phyloP scores from a whole-genome alignment of 2,113 vertebrate species.

The Nicator chloris region DNA sequence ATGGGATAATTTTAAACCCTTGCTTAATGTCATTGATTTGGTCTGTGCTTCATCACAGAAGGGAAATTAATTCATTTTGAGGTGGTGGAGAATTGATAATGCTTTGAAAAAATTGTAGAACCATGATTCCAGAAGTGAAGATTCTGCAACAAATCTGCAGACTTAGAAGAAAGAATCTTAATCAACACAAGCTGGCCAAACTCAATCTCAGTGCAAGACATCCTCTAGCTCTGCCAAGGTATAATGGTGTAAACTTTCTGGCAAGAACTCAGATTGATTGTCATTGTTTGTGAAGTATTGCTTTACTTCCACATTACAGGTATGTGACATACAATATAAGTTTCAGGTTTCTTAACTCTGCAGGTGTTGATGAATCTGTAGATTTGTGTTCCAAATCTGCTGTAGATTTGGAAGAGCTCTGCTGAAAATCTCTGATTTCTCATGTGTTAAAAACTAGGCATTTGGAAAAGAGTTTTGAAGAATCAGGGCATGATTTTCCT shows the following conservation, averaged over 20 bases:
- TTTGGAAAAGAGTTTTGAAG: neutral
- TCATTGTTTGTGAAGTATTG: neutral
- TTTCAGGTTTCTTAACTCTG: neutral
- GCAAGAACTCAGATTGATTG: neutral
- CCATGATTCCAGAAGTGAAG: neutral
- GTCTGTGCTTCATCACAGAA: neutral
- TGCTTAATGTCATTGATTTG: neutral
- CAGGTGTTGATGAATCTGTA: neutral
- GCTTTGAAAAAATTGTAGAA: neutral
- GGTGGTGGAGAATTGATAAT: neutral
- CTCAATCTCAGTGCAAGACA: neutral
- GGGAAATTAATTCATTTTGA: neutral
- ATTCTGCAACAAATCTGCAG: neutral
- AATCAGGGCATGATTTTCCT: constrained; percentile 13
- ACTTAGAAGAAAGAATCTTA: neutral
- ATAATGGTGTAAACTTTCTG: neutral
- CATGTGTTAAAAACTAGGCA: neutral
- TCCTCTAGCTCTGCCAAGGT: neutral
- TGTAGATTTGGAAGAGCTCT: neutral
- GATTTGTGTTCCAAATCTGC: too few species aligned
- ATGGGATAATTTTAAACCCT: neutral
- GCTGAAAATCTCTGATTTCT: neutral
- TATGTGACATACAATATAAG: neutral
- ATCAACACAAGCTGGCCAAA: neutral
- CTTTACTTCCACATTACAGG: neutral